Base-by-base conservation (phyloP, 2,797 vertebrate species). In the Paedocypris micromegethes region DNA sequence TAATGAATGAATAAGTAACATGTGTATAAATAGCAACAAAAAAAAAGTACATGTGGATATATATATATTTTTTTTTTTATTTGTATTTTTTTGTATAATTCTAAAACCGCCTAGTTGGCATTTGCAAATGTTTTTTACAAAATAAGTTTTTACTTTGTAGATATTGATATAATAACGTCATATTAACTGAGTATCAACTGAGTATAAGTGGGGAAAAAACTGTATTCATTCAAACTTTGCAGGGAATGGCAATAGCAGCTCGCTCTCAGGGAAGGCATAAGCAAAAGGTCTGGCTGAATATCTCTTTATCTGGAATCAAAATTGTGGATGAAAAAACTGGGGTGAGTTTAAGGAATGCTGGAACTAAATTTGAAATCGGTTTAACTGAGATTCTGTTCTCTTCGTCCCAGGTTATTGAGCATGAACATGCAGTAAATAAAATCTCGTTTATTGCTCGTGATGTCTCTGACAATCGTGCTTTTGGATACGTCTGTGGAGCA, bases 211-310 rank as follows among this genome's bases (percentile, higher is more conserved):
- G 2, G 44, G 9, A 3, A 23, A 7, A 5, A 38, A 9, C 58
- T 9, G 9, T 43, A 2, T 39, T 62, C 39, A 0, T 5, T n/a
- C 65, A 38, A 5, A 38, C 46, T 65, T 8, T 73, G 5, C 65
- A 93, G 96, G 96, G 96, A 60, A 95, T 98, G 90, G 94, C 96
- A 0, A 90, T 89, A 5, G 96, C 96, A 71, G 93, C 91, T 60
- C 93, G 95, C n/a, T 94, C 96, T 66, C 96, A 98, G 70, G 96
- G 96, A 68, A 96, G 95, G 45, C 96, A 99, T 88, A 99, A 99
- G 77, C 96, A 97, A 83, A 92, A 90, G 83, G 93, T 99, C 79
- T 94, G 91, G 91, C 77, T 99, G 80, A 96, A 93, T 84, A 97
- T 99, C 72, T 97, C 95, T 50, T 88, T 97, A 73, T 88, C 91